phyloP scores from a whole-genome alignment of 2,888 invertebrate genomes.

The Chelonus formosanus region DNA sequence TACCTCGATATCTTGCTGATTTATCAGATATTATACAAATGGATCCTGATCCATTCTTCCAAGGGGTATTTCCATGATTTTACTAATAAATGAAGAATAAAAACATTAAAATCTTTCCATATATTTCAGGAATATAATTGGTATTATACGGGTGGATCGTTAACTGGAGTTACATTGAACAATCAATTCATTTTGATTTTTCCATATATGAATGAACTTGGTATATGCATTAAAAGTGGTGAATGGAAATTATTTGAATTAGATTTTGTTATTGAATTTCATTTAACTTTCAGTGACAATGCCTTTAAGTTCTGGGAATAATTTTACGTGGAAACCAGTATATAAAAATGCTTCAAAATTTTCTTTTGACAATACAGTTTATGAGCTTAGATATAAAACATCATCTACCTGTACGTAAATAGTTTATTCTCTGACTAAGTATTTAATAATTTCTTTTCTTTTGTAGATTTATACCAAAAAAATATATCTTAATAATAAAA shows the following conservation, averaged over 20 bases:
- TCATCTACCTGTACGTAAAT: too few relatives aligned
- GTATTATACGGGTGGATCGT: conserved; percentile 59
- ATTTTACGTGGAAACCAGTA: neutral
- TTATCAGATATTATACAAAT: conserved; percentile 54
- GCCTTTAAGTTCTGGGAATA: conserved; percentile 40
- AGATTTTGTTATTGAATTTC: conserved; percentile 16
- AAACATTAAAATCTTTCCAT: neutral
- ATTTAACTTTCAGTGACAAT: conserved; percentile 48
- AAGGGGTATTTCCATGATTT: conserved; percentile 48
- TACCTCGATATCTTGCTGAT: conserved; percentile 55
- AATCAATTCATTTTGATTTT: conserved; percentile 46
- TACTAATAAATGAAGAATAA: neutral
- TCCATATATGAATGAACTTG: conserved; percentile 56
- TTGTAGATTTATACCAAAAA: too few relatives aligned
- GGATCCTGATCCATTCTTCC: conserved; percentile 60
- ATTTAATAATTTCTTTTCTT: neutral
- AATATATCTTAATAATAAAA: neutral
- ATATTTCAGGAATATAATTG: conserved; percentile 57
- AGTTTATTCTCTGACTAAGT: neutral
- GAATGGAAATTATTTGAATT: conserved; percentile 6
- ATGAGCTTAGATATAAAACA: too few relatives aligned
- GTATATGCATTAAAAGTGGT: conserved; percentile 40
- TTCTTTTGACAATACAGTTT: too few relatives aligned
- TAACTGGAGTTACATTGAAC: conserved; percentile 46
- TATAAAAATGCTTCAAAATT: too few relatives aligned